Evolutionary conservation across 2,888 invertebrate species (phyloP).

Genomic region (Hyalella azteca): DNA sequence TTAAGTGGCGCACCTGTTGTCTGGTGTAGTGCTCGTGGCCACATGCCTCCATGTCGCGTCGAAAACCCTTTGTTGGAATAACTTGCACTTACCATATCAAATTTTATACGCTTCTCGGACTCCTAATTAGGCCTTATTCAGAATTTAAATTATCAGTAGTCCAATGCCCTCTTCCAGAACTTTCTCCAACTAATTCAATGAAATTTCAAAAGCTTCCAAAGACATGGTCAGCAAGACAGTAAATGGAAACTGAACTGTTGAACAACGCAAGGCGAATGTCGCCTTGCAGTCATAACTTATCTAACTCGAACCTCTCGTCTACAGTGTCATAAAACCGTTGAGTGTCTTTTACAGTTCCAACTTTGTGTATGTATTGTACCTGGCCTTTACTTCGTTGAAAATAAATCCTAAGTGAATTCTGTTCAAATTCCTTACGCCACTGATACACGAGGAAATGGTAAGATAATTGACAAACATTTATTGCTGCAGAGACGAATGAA

Average conservation of each 20-base stretch:
- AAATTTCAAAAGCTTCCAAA: not conserved
- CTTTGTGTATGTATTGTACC: constrained; percentile 31
- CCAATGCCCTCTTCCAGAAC: not conserved
- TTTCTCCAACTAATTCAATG: not conserved
- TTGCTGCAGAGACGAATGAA: no score
- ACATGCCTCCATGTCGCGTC: no score
- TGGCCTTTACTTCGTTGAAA: constrained; percentile 27
- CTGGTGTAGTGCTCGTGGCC: no score
- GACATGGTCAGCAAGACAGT: not conserved
- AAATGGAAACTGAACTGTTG: not conserved
- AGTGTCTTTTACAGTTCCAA: constrained; percentile 29
- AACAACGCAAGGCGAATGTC: not conserved
- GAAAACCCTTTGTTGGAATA: no score
- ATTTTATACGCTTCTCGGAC: no score
- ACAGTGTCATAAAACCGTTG: constrained; percentile 33
- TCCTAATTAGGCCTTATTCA: not conserved
- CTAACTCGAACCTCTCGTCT: not conserved
- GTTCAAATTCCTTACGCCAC: no score
- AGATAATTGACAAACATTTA: no score
- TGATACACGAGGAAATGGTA: no score
- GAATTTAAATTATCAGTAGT: not conserved
- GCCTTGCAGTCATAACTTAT: not conserved
- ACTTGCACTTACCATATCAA: no score
- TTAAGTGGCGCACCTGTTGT: no score
- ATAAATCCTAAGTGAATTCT: not conserved